A percentile compares a stretch with the other conserved stretches of the same genome.
Evolutionary conservation across 2,888 invertebrate species (phyloP).

Genomic region (Troglohyphantes excavatus): DNA sequence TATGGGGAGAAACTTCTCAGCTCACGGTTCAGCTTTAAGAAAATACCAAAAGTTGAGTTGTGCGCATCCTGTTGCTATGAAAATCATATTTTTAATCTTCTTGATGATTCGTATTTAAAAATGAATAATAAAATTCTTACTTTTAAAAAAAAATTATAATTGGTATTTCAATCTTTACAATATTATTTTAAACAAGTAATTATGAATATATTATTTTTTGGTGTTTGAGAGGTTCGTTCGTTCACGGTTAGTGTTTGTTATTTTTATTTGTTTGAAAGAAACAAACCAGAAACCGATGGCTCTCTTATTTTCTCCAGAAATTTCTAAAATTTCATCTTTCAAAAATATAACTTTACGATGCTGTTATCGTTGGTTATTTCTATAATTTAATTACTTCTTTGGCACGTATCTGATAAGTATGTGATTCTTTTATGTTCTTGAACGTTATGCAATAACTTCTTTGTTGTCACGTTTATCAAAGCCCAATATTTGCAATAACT

Average conservation of each 20-base stretch:
- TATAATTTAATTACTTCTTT: neutral
- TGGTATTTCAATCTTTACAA: neutral
- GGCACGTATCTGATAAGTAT: too few species aligned
- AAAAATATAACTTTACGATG: neutral
- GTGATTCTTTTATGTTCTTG: too few species aligned
- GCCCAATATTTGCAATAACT: too few species aligned
- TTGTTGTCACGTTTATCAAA: too few species aligned
- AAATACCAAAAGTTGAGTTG: neutral
- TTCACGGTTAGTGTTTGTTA: neutral
- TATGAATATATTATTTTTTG: too few species aligned
- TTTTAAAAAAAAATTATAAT: neutral
- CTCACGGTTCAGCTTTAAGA: neutral
- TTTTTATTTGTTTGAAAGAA: too few species aligned
- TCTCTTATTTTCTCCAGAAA: constrained; percentile 21
- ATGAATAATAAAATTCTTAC: neutral
- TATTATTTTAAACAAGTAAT: too few species aligned
- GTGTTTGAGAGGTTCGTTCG: neutral
- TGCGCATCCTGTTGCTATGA: too few species aligned
- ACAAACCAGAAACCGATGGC: neutral
- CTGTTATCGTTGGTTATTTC: neutral
- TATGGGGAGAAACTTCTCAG: neutral
- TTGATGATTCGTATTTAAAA: neutral
- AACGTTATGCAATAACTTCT: neutral
- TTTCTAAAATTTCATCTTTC: neutral
- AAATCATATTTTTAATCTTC: neutral